Evolutionary conservation across 2,888 invertebrate species (phyloP).

Genomic region (Oligia latruncula): DNA sequence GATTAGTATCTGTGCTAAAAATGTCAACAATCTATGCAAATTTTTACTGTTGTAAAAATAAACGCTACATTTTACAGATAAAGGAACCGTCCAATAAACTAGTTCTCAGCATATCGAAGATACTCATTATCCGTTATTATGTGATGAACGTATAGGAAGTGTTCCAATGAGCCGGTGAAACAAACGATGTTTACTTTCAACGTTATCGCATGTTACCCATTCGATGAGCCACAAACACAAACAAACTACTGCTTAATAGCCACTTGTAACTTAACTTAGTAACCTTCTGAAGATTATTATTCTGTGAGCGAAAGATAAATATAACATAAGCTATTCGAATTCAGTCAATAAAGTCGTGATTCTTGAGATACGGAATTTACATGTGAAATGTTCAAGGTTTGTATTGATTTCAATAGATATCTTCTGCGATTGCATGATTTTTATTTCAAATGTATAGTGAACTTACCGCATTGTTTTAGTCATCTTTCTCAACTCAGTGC

Average conservation of each 20-base stretch:
- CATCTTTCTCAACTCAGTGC: slow-evolving; percentile 8
- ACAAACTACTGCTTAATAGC: slow-evolving; percentile 73
- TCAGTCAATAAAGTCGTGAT: slow-evolving; percentile 18
- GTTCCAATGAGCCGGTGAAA: slow-evolving; percentile 57
- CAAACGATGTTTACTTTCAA: slow-evolving; percentile 73
- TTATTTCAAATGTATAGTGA: slow-evolving; percentile 6
- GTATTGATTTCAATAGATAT: slow-evolving; percentile 29
- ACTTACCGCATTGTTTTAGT: slow-evolving; percentile 14
- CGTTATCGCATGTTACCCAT: slow-evolving; percentile 80
- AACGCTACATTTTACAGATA: not conserved
- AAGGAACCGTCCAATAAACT: slow-evolving; percentile 2
- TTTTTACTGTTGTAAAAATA: not conserved
- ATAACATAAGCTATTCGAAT: slow-evolving; percentile 36
- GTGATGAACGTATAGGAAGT: slow-evolving; percentile 62
- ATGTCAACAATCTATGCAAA: too few relatives aligned
- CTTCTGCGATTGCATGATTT: slow-evolving; percentile 15
- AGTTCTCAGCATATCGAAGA: slow-evolving; percentile 33
- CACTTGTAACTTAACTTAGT: slow-evolving; percentile 67
- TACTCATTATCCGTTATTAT: slow-evolving; percentile 45
- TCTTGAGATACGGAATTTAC: slow-evolving; percentile 32
- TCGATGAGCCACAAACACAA: slow-evolving; percentile 75
- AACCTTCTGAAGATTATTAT: slow-evolving; percentile 55
- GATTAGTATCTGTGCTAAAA: not conserved
- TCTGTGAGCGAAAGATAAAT: slow-evolving; percentile 27
- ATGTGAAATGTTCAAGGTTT: slow-evolving; percentile 29